Evolutionary conservation across 2,888 invertebrate species (phyloP), one percentile per base, ranked within the genome.

Genomic region (Scaptomyza cyrtandrae): DNA sequence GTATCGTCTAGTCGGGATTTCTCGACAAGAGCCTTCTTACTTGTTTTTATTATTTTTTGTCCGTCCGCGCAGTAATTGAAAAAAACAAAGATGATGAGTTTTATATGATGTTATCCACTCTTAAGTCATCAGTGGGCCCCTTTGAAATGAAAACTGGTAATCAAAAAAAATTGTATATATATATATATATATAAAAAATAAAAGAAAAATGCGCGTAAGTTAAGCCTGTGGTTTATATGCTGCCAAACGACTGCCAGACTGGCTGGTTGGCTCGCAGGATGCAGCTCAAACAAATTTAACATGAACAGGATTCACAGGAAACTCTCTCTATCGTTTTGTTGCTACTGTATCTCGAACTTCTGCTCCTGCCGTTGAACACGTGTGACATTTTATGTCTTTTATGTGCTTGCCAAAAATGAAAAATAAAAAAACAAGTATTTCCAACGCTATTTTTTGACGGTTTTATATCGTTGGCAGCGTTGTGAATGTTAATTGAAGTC

Each of bases 71-170:
- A 65, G 81, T 84, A 84, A 84, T 86, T 86, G 81, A 82, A 85
- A 75, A 80, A 56, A 56, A 69, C 78, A 56, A 53, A 59, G 78
- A 69, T 79, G 58, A 82, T 85, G 78, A 67, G 66, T 70, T 67
- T 87, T 86, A 86, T 86, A 86, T 83, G 83, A 69, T 80, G 83
- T 80, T 75, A 86, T 86, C 75, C 75, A 65, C 65, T 64, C 75
- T 76, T 76, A 63, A 72, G 69, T 76, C 76, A 75, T 76, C 75
- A 75, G 62, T 65, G 60, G 57, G 41, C 58, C 43, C 60, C 59
- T 3, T 10, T 33, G 43, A 76, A 83, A 86, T 83, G 78, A 78
- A 82, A 85, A 77, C 65, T 69, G 80, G 78, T 82, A 86, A 82
- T 85, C 82, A 75, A 56, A 55, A 59, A 50, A 48, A 53, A 53